phyloP scores from a whole-genome alignment of 2,797 vertebrate species.

The Tolypeutes matacus region DNA sequence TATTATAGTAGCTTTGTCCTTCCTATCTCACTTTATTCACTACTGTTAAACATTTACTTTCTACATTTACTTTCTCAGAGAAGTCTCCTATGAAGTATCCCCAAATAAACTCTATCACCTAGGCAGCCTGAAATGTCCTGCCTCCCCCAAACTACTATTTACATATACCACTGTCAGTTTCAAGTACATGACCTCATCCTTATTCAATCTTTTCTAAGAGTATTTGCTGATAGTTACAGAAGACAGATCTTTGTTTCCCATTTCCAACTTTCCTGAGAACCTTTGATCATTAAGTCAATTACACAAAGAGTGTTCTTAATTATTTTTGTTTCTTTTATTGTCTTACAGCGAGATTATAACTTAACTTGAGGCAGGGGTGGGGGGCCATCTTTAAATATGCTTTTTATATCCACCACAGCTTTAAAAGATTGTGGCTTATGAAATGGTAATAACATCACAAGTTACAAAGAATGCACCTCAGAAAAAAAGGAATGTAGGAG shows the following conservation, averaged over 20 bases:
- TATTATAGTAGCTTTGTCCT: too few relatives aligned
- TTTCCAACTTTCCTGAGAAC: conserved; percentile 26
- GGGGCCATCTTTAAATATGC: neutral
- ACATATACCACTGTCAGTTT: neutral
- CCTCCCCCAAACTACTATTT: neutral
- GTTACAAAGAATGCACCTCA: neutral
- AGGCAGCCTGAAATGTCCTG: neutral
- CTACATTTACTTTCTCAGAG: neutral
- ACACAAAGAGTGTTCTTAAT: neutral
- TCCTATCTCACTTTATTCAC: neutral
- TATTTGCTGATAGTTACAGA: neutral
- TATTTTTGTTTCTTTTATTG: conserved; percentile 21
- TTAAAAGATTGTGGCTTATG: neutral
- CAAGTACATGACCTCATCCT: neutral
- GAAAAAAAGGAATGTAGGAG: neutral
- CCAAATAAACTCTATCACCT: conserved; percentile 10
- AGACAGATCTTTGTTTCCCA: neutral
- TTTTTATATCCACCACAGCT: conserved; percentile 23
- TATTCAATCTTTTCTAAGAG: conserved; percentile 2
- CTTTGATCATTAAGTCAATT: neutral
- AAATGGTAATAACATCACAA: neutral
- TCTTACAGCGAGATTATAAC: conserved; percentile 45
- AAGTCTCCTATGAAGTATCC: neutral
- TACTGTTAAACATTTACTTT: conserved; percentile 20
- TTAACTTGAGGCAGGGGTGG: conserved; percentile 2